Base-by-base conservation (phyloP, 2,888 invertebrate species). In the Drosophila aldrichi region DNA sequence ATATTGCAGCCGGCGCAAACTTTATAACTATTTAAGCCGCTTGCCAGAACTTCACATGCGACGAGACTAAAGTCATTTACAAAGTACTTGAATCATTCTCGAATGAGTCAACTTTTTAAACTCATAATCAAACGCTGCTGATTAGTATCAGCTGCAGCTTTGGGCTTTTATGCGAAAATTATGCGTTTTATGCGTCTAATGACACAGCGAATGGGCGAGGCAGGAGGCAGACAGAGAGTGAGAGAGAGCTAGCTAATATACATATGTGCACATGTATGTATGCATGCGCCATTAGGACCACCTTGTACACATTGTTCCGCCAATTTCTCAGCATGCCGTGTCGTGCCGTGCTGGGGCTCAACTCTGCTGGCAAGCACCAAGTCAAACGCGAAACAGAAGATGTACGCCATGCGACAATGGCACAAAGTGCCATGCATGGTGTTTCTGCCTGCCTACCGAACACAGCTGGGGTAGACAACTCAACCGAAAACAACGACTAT, bases 371-470 rank as follows among this genome's bases (percentile, higher is more conserved):
- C 52, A 64, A 69, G 56, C 66, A 49, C 40, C 68, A 48, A 74
- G 67, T 70, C 81, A 72, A 77, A 76, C 74, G 82, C 67, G 62
- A 72, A 74, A 71, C 73, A 72, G 67, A 81, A 81, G 72, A 73
- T 65, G 76, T 74, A 29, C 54, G 43, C 49, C 68, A 57, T 49
- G 75, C 77, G 61, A 78, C 81, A 77, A 70, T 73, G 65, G 65
- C 60, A 65, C 48, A 64, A 65, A 63, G 54, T 46, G 34, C 40
- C 40, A 34, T 22, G 60, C 25, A n/a, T 59, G 25, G 40, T 16
- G 41, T 64, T 48, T 9, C 61, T 18, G 43, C 25, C 54, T 36
- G n/a, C 43, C 60, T 7, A 52, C 44, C 18, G 44, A 22, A 8
- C 63, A 18, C 70, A 62, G 69, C 69, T 70, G 75, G 41, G 72